Percentiles rank a stretch among this genome's conserved stretches.
These are phyloP conservation scores for Pachypsylla venusta DNA, from an alignment of 1,140 invertebrate genomes.

Conservation along the genomic window DNA sequence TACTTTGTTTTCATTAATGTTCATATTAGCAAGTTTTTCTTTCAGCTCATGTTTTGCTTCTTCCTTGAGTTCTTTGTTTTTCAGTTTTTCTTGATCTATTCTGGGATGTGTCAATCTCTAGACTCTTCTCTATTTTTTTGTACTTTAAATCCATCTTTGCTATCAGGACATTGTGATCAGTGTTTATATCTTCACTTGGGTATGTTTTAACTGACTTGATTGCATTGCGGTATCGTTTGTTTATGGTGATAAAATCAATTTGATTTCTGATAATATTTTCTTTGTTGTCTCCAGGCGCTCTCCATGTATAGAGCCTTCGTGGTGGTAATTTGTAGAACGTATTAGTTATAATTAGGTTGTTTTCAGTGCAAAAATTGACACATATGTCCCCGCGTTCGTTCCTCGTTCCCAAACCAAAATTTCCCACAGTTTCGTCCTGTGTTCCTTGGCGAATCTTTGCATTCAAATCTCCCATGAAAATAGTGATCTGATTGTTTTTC, in stretches of 20 bases:
- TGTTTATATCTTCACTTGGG: constrained; percentile 15
- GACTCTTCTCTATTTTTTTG: constrained; percentile 8
- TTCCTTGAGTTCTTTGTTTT: constrained; percentile 9
- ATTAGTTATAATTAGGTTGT: constrained; percentile 4
- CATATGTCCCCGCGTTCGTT: background rate
- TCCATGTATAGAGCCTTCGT: background rate
- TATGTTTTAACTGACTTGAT: constrained; percentile 26
- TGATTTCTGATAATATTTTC: constrained; percentile 27
- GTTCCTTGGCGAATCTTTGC: constrained; percentile 7
- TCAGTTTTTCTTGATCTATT: background rate
- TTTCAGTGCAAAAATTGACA: constrained; percentile 1
- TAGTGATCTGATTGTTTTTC: background rate
- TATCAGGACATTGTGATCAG: constrained; percentile 27
- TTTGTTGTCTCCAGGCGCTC: background rate
- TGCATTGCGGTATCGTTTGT: constrained; percentile 25
- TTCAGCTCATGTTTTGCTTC: background rate
- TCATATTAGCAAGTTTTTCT: constrained; percentile 13
- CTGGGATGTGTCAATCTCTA: background rate
- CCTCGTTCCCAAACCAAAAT: constrained; percentile 10
- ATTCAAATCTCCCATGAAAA: constrained; percentile 15
- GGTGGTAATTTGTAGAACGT: constrained; percentile 10
- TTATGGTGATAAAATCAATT: constrained; percentile 28
- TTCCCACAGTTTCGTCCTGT: background rate
- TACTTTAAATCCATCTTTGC: constrained; percentile 14
- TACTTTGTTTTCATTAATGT: background rate